Percentiles rank a stretch among this genome's conserved stretches.
phyloP scores from a whole-genome alignment of 2,888 invertebrate species.

The Pheosia gnoma region DNA sequence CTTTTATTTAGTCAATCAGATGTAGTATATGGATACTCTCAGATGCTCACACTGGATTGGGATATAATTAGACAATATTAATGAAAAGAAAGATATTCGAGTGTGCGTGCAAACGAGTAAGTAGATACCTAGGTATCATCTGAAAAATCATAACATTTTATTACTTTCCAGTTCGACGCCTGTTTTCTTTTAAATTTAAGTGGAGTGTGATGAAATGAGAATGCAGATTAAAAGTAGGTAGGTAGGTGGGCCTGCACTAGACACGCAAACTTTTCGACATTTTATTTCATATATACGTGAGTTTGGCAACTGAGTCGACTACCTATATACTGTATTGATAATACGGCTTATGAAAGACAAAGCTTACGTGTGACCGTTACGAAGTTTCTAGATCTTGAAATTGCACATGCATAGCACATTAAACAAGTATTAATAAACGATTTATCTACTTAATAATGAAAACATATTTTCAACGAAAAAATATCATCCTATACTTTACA shows the following conservation, averaged over 20 bases:
- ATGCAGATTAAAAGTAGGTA: conserved; percentile 43
- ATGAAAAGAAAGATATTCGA: no score
- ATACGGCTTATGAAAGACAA: not conserved
- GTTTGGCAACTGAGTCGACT: not conserved
- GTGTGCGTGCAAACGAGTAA: no score
- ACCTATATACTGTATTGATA: not conserved
- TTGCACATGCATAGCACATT: no score
- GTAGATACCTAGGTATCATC: not conserved
- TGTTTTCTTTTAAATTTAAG: conserved; percentile 26
- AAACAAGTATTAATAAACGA: no score
- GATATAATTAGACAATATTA: no score
- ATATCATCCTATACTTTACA: no score
- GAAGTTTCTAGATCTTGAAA: no score
- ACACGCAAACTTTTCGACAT: conserved; percentile 33
- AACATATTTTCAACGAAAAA: no score
- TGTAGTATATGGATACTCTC: no score
- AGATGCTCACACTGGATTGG: no score
- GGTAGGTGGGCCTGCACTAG: conserved; percentile 27
- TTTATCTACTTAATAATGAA: no score
- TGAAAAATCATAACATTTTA: conserved; percentile 2
- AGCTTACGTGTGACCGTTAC: not conserved
- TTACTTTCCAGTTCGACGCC: conserved; percentile 3
- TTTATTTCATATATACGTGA: not conserved
- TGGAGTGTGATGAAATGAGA: conserved; percentile 47
- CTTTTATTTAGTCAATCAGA: no score